Base-by-base conservation (phyloP, 2,888 invertebrate species). In the Rotaria sp. region DNA sequence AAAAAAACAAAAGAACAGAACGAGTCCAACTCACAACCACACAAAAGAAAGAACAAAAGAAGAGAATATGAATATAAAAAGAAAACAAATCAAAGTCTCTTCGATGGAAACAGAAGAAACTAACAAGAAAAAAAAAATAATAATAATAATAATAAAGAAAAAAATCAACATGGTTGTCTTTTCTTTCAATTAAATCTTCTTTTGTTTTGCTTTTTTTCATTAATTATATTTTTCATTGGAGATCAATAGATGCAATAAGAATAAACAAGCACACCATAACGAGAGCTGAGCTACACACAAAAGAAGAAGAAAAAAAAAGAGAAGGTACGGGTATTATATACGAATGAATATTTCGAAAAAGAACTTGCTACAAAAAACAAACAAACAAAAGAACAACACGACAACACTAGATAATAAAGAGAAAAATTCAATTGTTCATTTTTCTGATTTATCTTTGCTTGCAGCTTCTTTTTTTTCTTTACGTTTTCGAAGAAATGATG, bases 391-490 rank as follows among this genome's bases (percentile, higher is more conserved):
- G 67, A 67, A 67, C 67, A 67, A 67, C 67, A 67, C 67, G 35
- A 67, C 67, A 67, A 67, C 67, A 67, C 67, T 67, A 67, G 67
- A 67, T 67, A 30, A 67, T 35, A 38, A 67, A 2, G 67, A 67
- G 67, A 35, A 35, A 21, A 67, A 21, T 67, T 67, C 7, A 1
- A 18, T 35, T 15, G 67, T 35, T 67, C 35, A 67, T 38, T 67
- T 67, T 67, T 67, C 67, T 21, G 21, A 15, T 67, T 67, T 67
- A 35, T 67, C 67, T 67, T 67, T 67, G 35, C 18, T 18, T 38
- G 67, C 67, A 35, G 67, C 35, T 80, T 80, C 80, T 80, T 80
- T 80, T 18, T 80, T 80, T 26, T 80, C 80, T 80, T 80, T 80
- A 15, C 80, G 80, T 80, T 80, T 80, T 80, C 45, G 41, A 26